A percentile compares a stretch with the other conserved stretches of the same genome.
phyloP scores from a whole-genome alignment of 2,888 invertebrate genomes.

The Hipparchia semele region DNA sequence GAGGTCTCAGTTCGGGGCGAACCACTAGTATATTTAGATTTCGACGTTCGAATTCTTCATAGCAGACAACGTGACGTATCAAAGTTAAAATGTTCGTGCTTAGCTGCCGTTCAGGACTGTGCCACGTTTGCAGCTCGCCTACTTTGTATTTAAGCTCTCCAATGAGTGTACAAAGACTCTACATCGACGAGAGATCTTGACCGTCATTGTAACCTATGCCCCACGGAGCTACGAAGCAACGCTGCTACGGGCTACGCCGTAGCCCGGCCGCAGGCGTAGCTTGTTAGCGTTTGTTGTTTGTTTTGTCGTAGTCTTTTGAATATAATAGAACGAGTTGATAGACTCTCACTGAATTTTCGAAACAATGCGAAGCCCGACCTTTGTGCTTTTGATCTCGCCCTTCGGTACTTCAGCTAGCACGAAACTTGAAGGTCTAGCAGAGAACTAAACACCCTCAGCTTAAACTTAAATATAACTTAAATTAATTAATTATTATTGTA shows the following conservation, averaged over 20 bases:
- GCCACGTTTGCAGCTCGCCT: no score
- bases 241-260: constrained; percentile 30
- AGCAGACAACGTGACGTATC: no score
- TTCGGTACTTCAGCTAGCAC: not conserved
- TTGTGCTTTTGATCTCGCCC: constrained; percentile 6
- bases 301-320: constrained; percentile 6
- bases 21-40: no score
- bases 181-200: not conserved
- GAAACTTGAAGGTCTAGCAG: not conserved
- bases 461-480: no score
- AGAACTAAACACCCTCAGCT: not conserved
- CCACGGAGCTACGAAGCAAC: constrained; percentile 22
- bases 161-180: no score
- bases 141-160: no score
- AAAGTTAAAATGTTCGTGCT: no score
- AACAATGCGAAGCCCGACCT: not conserved
- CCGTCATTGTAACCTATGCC: not conserved
- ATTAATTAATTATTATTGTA: not conserved
- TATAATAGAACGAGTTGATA: not conserved
- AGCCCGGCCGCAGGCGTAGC: constrained; percentile 25
- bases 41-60: no score
- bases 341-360: not conserved
- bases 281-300: constrained; percentile 18
- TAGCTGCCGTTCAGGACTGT: no score
- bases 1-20: no score